A percentile compares a stretch with the other conserved stretches of the same genome.
These are phyloP conservation scores for Ellobium chinense DNA, from an alignment of 2,888 invertebrate species.

Conservation along the genomic window DNA sequence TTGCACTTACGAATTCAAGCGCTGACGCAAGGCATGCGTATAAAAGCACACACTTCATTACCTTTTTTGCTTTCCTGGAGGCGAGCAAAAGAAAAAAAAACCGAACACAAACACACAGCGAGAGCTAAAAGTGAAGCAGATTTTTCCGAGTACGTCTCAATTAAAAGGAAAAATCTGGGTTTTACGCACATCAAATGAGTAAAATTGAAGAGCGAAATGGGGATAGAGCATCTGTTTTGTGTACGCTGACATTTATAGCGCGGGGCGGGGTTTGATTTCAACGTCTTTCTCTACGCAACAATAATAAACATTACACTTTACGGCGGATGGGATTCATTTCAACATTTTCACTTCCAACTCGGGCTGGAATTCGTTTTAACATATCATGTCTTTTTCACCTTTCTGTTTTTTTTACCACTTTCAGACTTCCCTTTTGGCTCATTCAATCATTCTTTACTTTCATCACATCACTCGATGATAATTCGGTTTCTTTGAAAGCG, in stretches of 20 bases:
- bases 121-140: background rate
- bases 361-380: background rate
- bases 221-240: constrained; percentile 24
- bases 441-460: no score
- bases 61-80: background rate
- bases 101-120: background rate
- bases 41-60: background rate
- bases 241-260: constrained; percentile 29
- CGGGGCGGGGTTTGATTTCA: constrained; percentile 23
- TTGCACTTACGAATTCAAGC: constrained; percentile 1
- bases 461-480: background rate
- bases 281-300: background rate
- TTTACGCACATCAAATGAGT: constrained; percentile 34
- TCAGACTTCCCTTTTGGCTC: background rate
- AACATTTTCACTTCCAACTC: constrained; percentile 4
- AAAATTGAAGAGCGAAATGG: background rate
- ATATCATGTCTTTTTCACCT: background rate
- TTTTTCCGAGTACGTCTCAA: background rate
- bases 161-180: background rate
- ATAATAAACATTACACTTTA: constrained; percentile 25
- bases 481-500: no score
- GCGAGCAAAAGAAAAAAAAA: background rate
- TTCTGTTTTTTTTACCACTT: background rate
- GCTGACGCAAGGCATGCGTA: background rate
- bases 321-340: background rate